Base-by-base conservation (phyloP, 2,888 invertebrate genomes). In the Dryomyza anilis region DNA sequence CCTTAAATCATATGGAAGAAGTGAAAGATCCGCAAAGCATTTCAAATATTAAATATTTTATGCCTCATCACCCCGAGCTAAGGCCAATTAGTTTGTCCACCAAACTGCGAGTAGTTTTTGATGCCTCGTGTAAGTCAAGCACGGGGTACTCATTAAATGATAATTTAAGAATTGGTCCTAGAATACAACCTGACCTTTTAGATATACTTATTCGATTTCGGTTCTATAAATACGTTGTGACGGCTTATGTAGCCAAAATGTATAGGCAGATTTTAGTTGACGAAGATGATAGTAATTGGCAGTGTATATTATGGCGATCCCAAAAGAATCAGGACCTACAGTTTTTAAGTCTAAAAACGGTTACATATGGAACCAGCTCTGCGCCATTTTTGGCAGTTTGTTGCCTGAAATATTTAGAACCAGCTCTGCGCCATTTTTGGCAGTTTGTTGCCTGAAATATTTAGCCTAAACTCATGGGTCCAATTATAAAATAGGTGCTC, bases 121-220 rank as follows among this genome's bases (percentile, higher is more conserved):
- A 59, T 46, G 45, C 29, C 3, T 59, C 62, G 19, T 52, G 39
- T 6, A 52, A 52, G 16, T 36, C 52, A 14, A n/a, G 27, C 1
- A 25, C 16, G 16, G 25, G 23, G 12, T 25, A 29, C 10, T 46
- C 48, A 50, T 19, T 50, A 7, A 36, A 46, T 12, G 36, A 27
- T 12, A 50, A 33, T 36, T 25, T 62, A 16, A 27, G 29, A 19
- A 46, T 58, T 25, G 53, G 62, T 14, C 53, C 43, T 14, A 25
- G 16, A 29, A 59, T 30, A 5, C 59, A 59, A 46, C 46, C 45
- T 14, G 27, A 45, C 8, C 33, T 59, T 14, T 46, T 27, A 16
- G 56, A 36, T 19, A 56, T 23, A n/a, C 29, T 57, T 39, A 48
- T 68, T 23, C 29, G 55, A 16, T 59, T 66, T 64, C 48, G 64